Evolutionary conservation across 2,797 vertebrate genomes (phyloP).

Genomic region (Arrhamphus sclerolepis): DNA sequence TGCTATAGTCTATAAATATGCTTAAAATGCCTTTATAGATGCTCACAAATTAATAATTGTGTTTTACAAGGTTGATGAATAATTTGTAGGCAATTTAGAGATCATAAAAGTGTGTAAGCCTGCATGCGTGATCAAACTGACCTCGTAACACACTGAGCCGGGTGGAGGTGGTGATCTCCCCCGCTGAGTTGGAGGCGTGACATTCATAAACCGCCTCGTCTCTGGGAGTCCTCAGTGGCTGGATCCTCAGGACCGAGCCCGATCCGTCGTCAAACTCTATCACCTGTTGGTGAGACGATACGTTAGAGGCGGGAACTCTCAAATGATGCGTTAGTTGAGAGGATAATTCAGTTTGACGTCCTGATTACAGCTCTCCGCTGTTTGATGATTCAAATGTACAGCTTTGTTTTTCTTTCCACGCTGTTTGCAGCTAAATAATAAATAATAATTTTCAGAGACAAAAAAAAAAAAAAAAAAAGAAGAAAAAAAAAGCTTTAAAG

Average conservation of each 20-base stretch:
- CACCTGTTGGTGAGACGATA: slow-evolving; percentile 82
- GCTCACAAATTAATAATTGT: background rate
- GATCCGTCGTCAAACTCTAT: slow-evolving; percentile 99
- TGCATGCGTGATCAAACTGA: slow-evolving; percentile 70
- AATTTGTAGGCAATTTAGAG: background rate
- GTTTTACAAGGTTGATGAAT: too few species aligned
- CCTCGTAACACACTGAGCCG: slow-evolving; percentile 94
- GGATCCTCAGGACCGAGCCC: slow-evolving; percentile 97
- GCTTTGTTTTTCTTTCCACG: background rate
- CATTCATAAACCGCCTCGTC: slow-evolving; percentile 98
- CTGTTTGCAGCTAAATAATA: slow-evolving; percentile 2
- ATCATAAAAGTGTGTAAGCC: background rate
- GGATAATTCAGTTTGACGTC: too few species aligned
- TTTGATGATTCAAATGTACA: background rate
- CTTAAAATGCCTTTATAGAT: background rate
- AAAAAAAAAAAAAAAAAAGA: background rate
- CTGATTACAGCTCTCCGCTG: too few species aligned
- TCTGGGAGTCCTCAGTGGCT: slow-evolving; percentile 93
- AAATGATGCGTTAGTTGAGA: background rate
- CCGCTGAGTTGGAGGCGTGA: slow-evolving; percentile 93
- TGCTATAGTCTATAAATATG: too few species aligned
- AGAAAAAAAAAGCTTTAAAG: background rate
- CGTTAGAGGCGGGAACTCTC: background rate
- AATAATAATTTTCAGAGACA: slow-evolving; percentile 5
- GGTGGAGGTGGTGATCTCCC: slow-evolving; percentile 93